A percentile compares a stretch with the other conserved stretches of the same genome.
These are phyloP conservation scores for Odontomachus brunneus DNA, from an alignment of 1,140 invertebrate species.

Conservation along the genomic window DNA sequence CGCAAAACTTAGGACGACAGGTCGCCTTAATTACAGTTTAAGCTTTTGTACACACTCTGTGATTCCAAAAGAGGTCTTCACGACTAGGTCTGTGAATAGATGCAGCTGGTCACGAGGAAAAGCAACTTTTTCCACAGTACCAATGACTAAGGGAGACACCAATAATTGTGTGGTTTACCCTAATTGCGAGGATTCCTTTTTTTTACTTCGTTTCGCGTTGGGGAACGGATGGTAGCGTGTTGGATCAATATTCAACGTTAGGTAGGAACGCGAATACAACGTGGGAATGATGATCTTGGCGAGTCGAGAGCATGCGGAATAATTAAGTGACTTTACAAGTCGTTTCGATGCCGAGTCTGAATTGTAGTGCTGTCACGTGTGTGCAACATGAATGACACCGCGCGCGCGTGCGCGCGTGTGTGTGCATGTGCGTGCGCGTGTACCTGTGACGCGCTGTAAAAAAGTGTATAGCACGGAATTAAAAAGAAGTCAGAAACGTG, in stretches of 20 bases:
- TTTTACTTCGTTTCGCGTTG: too few species aligned
- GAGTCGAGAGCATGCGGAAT: constrained; percentile 9
- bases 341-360: constrained; percentile 36
- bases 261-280: background rate
- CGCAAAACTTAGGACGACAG: too few species aligned
- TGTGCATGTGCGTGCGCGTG: background rate
- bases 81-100: too few species aligned
- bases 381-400: background rate
- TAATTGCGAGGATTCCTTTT: too few species aligned
- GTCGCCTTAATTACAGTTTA: too few species aligned
- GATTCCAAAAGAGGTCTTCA: too few species aligned
- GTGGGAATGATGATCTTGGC: constrained; percentile 6
- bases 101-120: too few species aligned
- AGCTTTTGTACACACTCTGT: too few species aligned
- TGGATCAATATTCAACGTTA: background rate
- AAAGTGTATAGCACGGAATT: constrained; percentile 48
- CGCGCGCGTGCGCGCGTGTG: too few species aligned
- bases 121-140: too few species aligned
- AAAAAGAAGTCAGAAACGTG: constrained; percentile 35
- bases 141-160: too few species aligned
- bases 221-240: background rate
- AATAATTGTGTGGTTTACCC: too few species aligned
- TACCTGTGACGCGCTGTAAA: constrained; percentile 10
- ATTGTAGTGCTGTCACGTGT: constrained; percentile 6
- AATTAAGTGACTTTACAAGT: constrained; percentile 47